Conservation (phyloP, 2,797 vertebrate genomes). For the Heteromormyrus szaboi region DNA sequence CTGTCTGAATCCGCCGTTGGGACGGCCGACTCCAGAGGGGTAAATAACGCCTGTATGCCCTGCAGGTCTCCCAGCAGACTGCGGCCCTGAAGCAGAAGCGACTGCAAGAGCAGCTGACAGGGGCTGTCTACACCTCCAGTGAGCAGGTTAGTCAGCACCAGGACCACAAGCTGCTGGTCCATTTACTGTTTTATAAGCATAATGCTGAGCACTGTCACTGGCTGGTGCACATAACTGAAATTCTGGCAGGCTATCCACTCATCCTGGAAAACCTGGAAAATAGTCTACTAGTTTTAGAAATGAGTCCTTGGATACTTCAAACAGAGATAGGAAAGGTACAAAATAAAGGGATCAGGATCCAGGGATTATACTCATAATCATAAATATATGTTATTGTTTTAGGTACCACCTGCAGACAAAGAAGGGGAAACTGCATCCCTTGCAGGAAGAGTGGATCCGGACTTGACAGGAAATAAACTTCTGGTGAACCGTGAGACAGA, state of each 20-base stretch:
- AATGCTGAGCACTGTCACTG: background rate
- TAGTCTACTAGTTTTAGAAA: background rate
- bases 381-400: background rate
- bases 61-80: constrained; percentile 31
- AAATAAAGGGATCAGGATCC: background rate
- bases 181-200: background rate
- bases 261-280: background rate
- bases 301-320: background rate
- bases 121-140: background rate
- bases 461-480: background rate
- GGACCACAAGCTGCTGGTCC: background rate
- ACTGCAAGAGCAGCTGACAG: background rate
- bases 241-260: background rate
- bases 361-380: background rate
- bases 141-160: background rate
- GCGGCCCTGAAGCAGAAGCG: background rate
- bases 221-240: background rate
- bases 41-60: background rate
- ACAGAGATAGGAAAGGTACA: background rate
- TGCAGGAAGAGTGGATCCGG: background rate
- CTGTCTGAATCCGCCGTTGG: no score
- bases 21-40: no score
- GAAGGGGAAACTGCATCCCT: background rate
- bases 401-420: background rate
- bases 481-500: background rate